Conservation (phyloP, 2,797 vertebrate genomes). For the Dromococcyx pavoninus region DNA sequence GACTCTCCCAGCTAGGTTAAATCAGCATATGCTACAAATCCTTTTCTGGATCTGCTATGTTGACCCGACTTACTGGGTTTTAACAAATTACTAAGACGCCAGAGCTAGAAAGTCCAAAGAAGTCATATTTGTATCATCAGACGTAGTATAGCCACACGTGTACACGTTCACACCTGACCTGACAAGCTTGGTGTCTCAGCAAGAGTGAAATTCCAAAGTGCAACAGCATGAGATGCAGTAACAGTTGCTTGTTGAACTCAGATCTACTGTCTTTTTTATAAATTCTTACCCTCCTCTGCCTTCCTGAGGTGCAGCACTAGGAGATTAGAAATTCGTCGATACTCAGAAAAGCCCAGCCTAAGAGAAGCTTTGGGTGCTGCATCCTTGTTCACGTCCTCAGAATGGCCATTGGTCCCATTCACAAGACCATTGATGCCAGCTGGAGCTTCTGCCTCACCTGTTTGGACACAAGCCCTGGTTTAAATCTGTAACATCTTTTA, state of each 20-base stretch:
- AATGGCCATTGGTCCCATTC: slow-evolving; percentile 75
- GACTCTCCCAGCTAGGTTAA: neutral
- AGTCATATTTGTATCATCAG: neutral
- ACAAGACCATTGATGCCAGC: slow-evolving; percentile 77
- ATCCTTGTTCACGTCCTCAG: slow-evolving; percentile 72
- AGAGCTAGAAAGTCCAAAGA: neutral
- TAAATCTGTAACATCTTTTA: neutral
- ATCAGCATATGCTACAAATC: neutral
- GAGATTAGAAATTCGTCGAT: slow-evolving; percentile 93
- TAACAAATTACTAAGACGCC: neutral
- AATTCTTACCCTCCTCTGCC: slow-evolving; percentile 87
- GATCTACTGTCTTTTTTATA: neutral
- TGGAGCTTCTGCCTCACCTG: slow-evolving; percentile 80
- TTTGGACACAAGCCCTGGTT: neutral
- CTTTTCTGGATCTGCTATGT: neutral
- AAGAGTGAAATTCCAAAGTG: neutral
- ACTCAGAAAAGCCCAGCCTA: slow-evolving; percentile 90
- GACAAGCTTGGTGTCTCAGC: neutral
- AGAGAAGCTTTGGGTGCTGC: slow-evolving; percentile 80
- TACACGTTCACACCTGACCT: neutral
- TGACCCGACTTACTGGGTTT: neutral
- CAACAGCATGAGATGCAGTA: neutral
- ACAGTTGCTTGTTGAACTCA: neutral
- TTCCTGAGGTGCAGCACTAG: slow-evolving; percentile 92
- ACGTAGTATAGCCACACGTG: rapidly evolving